Evolutionary conservation across 2,888 invertebrate genomes (phyloP).

Genomic region (Acronicta psi): DNA sequence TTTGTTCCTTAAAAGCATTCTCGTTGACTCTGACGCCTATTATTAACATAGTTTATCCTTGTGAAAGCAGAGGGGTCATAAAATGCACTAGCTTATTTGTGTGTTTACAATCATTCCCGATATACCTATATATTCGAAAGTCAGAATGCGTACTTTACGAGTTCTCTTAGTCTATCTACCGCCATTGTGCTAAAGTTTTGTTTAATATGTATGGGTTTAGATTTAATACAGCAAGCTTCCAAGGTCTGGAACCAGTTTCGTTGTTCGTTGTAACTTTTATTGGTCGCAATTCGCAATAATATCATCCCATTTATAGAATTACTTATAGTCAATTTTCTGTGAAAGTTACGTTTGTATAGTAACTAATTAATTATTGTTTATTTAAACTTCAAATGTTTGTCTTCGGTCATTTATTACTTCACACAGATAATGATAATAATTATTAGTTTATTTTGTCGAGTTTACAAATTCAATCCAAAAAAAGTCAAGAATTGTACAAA

Average conservation of each 20-base stretch:
- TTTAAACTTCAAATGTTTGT: neutral
- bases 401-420: neutral
- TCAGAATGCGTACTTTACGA: constrained; percentile 34
- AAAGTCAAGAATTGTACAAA: too few relatives aligned
- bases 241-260: constrained; percentile 18
- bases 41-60: constrained; percentile 55
- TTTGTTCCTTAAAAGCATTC: constrained; percentile 75
- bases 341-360: constrained; percentile 10
- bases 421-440: too few relatives aligned
- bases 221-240: constrained; percentile 36
- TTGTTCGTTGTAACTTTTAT: constrained; percentile 19
- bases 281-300: constrained; percentile 16
- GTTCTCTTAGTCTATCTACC: constrained; percentile 21
- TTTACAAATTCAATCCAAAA: too few relatives aligned
- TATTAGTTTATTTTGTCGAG: too few relatives aligned
- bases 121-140: constrained; percentile 23
- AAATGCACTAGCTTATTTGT: constrained; percentile 40
- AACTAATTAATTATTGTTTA: too few relatives aligned
- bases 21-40: constrained; percentile 56
- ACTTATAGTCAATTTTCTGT: constrained; percentile 18
- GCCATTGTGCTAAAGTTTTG: constrained; percentile 35
- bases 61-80: constrained; percentile 36
- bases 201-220: constrained; percentile 28
- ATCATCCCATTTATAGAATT: constrained; percentile 27
- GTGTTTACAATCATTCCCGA: constrained; percentile 27